These are phyloP conservation scores for Geopemphigus sp. DNA, from an alignment of 1,140 invertebrate genomes.

Conservation along the genomic window DNA sequence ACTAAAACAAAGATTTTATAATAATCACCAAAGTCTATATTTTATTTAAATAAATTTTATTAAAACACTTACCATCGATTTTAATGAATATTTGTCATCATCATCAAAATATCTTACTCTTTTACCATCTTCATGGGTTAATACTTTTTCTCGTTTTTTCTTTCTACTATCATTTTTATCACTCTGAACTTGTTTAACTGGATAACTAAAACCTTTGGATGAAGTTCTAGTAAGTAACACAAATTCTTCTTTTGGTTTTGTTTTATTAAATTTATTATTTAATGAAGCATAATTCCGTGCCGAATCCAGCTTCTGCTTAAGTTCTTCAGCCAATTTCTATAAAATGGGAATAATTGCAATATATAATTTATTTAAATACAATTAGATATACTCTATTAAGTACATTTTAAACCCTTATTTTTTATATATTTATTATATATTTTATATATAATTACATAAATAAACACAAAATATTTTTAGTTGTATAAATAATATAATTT, in stretches of 20 bases:
- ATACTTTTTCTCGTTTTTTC: constrained; percentile 62
- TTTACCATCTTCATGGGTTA: constrained; percentile 73
- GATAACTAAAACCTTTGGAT: constrained; percentile 60
- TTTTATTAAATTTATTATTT: constrained; percentile 54
- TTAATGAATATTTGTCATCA: constrained; percentile 83
- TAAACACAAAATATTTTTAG: not conserved
- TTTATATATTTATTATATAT: too few species aligned
- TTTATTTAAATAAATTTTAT: constrained; percentile 41
- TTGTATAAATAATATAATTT: not conserved
- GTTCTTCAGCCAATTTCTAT: constrained; percentile 64
- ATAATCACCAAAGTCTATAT: not conserved
- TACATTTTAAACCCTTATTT: too few species aligned
- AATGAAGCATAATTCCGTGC: constrained; percentile 59
- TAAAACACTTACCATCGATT: constrained; percentile 71
- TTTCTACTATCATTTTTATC: constrained; percentile 56
- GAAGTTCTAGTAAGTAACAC: constrained; percentile 73
- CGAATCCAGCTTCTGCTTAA: constrained; percentile 73
- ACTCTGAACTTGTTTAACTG: constrained; percentile 52
- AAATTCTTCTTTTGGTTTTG: constrained; percentile 57
- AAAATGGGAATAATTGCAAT: constrained; percentile 50
- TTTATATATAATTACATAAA: too few species aligned
- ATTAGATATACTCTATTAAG: not conserved
- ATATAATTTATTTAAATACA: not conserved
- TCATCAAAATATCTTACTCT: constrained; percentile 83
- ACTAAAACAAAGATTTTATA: constrained; percentile 61